Conservation (phyloP, 2,797 vertebrate genomes). For the Aplochiton taeniatus region DNA sequence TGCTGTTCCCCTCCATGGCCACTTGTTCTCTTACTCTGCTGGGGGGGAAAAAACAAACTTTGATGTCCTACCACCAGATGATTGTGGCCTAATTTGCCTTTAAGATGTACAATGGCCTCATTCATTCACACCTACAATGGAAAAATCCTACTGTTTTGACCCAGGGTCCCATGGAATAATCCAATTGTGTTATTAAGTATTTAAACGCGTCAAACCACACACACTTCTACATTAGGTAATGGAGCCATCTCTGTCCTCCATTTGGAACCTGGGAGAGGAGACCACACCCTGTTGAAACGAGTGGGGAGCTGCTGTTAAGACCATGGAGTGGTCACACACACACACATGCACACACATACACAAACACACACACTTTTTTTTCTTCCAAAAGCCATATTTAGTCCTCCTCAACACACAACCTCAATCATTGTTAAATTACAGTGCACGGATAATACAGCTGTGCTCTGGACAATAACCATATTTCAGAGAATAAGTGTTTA, state of each 20-base stretch:
- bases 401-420: conserved; percentile 52
- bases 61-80: too few species aligned
- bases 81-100: too few species aligned
- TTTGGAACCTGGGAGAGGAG: not conserved
- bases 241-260: conserved; percentile 5
- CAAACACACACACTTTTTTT: conserved; percentile 36
- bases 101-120: too few species aligned
- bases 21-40: not conserved
- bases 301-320: conserved; percentile 19
- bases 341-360: conserved; percentile 32
- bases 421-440: conserved; percentile 68
- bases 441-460: conserved; percentile 67
- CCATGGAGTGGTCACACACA: conserved; percentile 48
- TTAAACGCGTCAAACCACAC: too few species aligned
- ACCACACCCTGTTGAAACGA: not conserved
- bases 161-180: too few species aligned
- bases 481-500: conserved; percentile 73
- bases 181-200: too few species aligned
- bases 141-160: too few species aligned
- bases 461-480: conserved; percentile 67
- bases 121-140: too few species aligned
- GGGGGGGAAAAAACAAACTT: too few species aligned
- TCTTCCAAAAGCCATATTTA: conserved; percentile 33
- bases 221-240: too few species aligned
- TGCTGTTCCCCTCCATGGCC: conserved; percentile 19